These are phyloP conservation scores for Arctocebus calabarensis DNA, from an alignment of 2,797 vertebrate genomes.

Conservation along the genomic window DNA sequence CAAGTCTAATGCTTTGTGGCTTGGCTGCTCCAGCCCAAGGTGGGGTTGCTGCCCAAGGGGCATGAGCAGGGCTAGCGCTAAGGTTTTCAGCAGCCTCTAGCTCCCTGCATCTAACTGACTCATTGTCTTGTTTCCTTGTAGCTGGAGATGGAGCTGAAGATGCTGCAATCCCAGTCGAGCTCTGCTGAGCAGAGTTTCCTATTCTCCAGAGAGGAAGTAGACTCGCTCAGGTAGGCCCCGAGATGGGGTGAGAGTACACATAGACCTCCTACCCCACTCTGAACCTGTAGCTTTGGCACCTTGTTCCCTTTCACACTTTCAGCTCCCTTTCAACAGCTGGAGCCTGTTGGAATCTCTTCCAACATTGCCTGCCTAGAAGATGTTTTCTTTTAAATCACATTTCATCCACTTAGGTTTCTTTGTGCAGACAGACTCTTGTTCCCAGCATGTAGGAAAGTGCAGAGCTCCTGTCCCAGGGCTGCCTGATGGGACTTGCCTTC, in stretches of 20 bases:
- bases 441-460: slow-evolving; percentile 48
- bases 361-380: neutral
- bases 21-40: neutral
- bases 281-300: neutral
- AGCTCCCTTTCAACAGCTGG: too few species aligned
- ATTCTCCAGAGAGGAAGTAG: slow-evolving; percentile 91
- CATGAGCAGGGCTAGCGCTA: rapidly evolving
- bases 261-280: neutral
- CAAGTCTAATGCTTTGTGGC: neutral
- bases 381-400: neutral
- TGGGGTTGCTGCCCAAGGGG: neutral
- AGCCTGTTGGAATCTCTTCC: neutral
- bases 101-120: neutral
- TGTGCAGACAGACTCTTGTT: slow-evolving; percentile 49
- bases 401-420: slow-evolving; percentile 25
- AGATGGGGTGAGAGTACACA: neutral
- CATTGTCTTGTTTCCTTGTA: slow-evolving; percentile 76
- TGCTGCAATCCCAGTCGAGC: slow-evolving; percentile 90
- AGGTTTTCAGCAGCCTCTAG: neutral
- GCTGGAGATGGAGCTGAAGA: slow-evolving; percentile 93
- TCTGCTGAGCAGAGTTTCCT: slow-evolving; percentile 85
- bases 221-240: neutral
- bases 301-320: neutral
- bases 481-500: neutral
- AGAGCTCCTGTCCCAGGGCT: slow-evolving; percentile 57